Base-by-base conservation (phyloP, 2,888 invertebrate genomes). In the Polyommatus iphigenia region DNA sequence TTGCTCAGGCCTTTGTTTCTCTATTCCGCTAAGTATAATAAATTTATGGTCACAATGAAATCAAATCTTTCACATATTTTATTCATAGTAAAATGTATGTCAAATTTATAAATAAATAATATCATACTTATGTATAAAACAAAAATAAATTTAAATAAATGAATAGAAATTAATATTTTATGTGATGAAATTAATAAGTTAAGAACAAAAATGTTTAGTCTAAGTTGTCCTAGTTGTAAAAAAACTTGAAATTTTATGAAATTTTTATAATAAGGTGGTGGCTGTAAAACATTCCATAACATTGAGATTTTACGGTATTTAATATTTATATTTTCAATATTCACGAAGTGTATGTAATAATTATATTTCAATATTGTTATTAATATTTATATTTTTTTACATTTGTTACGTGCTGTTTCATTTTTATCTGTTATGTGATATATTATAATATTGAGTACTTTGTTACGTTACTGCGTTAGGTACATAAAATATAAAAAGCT, bases 251-350 rank as follows among this genome's bases (percentile, higher is more conserved):
- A 72, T 72, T 72, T 76, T 41, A 2, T 41, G 24, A 59, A 41
- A 59, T 62, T 59, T 62, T 54, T 71, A 54, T 50, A 54, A 7
- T 71, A 67, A 78, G 85, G 85, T 87, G 86, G 85, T 81, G 87
- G 87, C 84, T 83, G 81, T 83, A 46, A 81, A 46, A 83, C 83
- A 83, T 85, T 85, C 82, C 83, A 80, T 80, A 75, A 57, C 50
- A 79, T 78, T 77, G 81, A 82, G 81, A 82, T 82, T 82, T 71
- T 71, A 75, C 76, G 77, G 80, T 81, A 81, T 81, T 82, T 79
- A 46, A 24, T 50, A 54, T 18, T 54, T 54, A 54, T 54, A 54
- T 50, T 54, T 54, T 54, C 8, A 75, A 24, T 75, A 29, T 75
- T 50, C 5, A 13, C n/a, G 20, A 15, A 20, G 20, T 46, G 41